Conservation (phyloP, 2,113 vertebrate genomes). For the Istiophorus platypterus region DNA sequence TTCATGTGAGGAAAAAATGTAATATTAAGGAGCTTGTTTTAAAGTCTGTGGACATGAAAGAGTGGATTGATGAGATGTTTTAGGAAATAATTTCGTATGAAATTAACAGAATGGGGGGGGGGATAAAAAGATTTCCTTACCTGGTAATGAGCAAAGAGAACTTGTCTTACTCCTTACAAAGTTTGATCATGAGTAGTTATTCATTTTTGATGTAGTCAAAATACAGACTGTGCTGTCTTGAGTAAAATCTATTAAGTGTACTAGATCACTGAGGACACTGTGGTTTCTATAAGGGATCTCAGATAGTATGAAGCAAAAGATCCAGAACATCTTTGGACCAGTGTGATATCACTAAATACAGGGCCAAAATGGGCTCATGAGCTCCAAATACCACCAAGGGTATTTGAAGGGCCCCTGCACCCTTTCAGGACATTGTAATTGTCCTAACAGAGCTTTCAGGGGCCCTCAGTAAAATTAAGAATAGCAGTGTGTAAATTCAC, state of each 20-base stretch:
- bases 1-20: too few relatives aligned
- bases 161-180: too few relatives aligned
- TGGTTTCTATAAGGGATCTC: conserved; percentile 32
- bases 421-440: not conserved
- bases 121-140: too few relatives aligned
- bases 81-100: too few relatives aligned
- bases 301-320: conserved; percentile 36
- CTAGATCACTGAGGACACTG: conserved; percentile 5
- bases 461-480: conserved; percentile 23
- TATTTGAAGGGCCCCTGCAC: not conserved
- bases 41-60: not conserved
- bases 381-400: not conserved
- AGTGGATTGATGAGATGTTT: too few relatives aligned
- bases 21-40: not conserved
- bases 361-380: not conserved
- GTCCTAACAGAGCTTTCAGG: conserved; percentile 19
- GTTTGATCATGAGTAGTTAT: too few relatives aligned
- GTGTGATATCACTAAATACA: conserved; percentile 6
- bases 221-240: not conserved
- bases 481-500: conserved; percentile 41
- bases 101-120: too few relatives aligned
- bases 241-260: not conserved
- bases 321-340: not conserved
- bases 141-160: too few relatives aligned
- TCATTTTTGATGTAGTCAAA: not conserved